phyloP scores from a whole-genome alignment of 2,888 invertebrate species.

The Nipponacmea schrenckii region DNA sequence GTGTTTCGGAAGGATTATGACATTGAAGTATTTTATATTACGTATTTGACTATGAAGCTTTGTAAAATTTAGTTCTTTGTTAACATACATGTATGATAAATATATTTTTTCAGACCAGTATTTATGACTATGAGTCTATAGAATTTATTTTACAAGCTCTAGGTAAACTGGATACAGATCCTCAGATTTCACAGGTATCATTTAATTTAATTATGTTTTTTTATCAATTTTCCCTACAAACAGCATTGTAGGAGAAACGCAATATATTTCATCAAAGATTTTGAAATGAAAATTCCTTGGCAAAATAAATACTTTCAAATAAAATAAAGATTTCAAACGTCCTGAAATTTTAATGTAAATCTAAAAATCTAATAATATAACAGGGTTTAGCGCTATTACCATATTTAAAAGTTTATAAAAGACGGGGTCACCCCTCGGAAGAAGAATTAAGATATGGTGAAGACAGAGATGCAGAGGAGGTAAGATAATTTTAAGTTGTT shows the following conservation, averaged over 20 bases:
- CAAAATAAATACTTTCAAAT: no score
- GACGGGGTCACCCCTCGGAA: conserved; percentile 48
- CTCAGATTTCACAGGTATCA: conserved; percentile 36
- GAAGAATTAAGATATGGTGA: conserved; percentile 49
- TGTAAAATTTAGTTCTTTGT: neutral
- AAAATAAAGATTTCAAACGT: no score
- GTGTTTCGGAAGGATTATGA: neutral
- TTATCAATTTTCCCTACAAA: no score
- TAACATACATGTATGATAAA: neutral
- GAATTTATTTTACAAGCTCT: conserved; percentile 50
- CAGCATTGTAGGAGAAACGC: no score
- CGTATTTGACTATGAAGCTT: neutral
- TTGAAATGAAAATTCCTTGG: no score
- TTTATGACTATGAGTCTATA: conserved; percentile 59
- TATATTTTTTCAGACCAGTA: conserved; percentile 41
- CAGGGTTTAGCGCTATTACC: conserved; percentile 50
- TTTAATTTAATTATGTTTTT: neutral
- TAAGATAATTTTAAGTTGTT: conserved; percentile 21
- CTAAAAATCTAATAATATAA: conserved; percentile 11
- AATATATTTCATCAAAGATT: no score
- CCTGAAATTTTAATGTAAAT: no score
- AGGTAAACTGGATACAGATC: conserved; percentile 30
- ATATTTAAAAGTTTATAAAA: conserved; percentile 52
- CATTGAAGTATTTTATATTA: neutral
- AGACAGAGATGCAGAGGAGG: conserved; percentile 49